Conservation (phyloP, 2,113 vertebrate species). For the Mus pahari region DNA sequence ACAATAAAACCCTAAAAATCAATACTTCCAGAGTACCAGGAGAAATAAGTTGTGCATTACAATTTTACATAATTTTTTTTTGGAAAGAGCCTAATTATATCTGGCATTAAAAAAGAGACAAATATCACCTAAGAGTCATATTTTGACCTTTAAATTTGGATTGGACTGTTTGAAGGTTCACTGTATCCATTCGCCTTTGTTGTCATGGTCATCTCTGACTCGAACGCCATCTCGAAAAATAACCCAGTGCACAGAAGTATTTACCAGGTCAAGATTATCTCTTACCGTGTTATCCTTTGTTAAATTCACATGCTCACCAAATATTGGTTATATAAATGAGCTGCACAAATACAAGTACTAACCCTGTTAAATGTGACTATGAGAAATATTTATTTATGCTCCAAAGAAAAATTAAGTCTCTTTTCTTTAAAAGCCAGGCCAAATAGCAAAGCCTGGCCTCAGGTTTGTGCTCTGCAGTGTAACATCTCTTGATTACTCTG, state of each 20-base stretch:
- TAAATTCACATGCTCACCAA: background rate
- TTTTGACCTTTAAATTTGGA: slow-evolving; percentile 36
- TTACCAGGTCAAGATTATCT: slow-evolving; percentile 40
- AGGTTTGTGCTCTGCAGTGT: slow-evolving; percentile 69
- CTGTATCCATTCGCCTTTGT: slow-evolving; percentile 38
- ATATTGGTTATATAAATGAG: slow-evolving; percentile 38
- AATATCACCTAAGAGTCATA: background rate
- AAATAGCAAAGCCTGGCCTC: slow-evolving; percentile 67
- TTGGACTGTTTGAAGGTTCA: background rate
- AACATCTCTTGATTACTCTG: slow-evolving; percentile 88
- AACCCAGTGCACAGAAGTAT: background rate
- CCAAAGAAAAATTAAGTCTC: slow-evolving; percentile 60
- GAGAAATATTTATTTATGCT: slow-evolving; percentile 58
- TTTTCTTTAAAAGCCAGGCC: slow-evolving; percentile 63
- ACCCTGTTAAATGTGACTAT: slow-evolving; percentile 19
- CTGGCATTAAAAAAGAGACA: background rate
- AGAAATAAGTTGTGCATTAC: background rate
- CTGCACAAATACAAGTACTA: background rate
- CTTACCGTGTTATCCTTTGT: background rate
- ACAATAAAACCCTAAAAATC: slow-evolving; percentile 15
- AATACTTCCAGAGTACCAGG: background rate
- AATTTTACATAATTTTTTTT: background rate
- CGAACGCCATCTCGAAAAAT: slow-evolving; percentile 13
- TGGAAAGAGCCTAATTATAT: background rate
- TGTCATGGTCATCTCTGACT: background rate